These are phyloP conservation scores for Diplodus puntazzo DNA, from an alignment of 2,797 vertebrate genomes.

Conservation along the genomic window DNA sequence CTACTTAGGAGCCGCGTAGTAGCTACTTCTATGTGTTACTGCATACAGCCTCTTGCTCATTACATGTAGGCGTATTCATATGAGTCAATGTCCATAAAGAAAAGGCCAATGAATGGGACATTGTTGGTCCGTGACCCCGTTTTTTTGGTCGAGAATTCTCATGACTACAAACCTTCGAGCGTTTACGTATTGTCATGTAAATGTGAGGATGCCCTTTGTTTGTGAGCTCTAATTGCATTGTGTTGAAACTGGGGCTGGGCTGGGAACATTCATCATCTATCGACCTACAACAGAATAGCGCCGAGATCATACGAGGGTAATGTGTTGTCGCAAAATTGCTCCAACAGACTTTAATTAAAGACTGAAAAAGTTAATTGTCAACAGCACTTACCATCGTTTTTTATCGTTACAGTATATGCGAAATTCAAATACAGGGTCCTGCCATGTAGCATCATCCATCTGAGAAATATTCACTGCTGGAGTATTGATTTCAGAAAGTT, in stretches of 20 bases:
- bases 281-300: neutral
- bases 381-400: neutral
- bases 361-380: neutral
- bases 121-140: slow-evolving; percentile 54
- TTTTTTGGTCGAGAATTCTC: slow-evolving; percentile 42
- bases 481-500: neutral
- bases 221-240: slow-evolving; percentile 60
- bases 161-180: slow-evolving; percentile 12
- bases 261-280: slow-evolving; percentile 15
- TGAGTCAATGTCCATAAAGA: neutral
- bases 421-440: neutral
- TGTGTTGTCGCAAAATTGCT: neutral
- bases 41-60: neutral
- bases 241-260: slow-evolving; percentile 24
- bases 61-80: neutral
- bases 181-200: slow-evolving; percentile 60
- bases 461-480: slow-evolving; percentile 1
- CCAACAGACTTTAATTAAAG: neutral
- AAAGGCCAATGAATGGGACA: slow-evolving; percentile 33
- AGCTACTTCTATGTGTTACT: neutral
- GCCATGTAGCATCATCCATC: neutral
- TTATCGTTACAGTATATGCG: neutral
- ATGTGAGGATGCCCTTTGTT: slow-evolving; percentile 35
- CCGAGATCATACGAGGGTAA: neutral
- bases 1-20: neutral